Evolutionary conservation across 2,113 vertebrate genomes (phyloP).

Genomic region (Myiagra hebetior): DNA sequence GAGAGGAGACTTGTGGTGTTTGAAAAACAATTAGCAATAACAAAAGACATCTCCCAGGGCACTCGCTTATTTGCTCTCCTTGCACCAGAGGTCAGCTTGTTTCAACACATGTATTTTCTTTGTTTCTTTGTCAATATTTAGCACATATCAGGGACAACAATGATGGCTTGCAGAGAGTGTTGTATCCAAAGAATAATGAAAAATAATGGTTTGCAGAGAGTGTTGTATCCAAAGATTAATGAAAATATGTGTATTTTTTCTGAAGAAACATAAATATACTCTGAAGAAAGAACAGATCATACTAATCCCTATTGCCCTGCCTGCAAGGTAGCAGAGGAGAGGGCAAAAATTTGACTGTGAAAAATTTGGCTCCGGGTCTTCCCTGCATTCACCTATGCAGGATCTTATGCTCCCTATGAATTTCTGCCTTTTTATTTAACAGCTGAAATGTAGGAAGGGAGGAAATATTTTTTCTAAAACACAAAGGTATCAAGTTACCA

Average conservation of each 20-base stretch:
- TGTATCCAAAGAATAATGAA: neutral
- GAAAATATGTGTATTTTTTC: neutral
- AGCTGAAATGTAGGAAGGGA: neutral
- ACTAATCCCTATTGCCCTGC: neutral
- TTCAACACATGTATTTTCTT: accelerated
- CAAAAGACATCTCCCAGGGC: neutral
- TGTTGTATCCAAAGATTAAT: neutral
- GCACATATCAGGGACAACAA: neutral
- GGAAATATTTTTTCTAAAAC: neutral
- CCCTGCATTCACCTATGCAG: neutral
- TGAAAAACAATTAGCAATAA: neutral
- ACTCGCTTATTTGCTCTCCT: neutral
- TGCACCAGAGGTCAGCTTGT: neutral
- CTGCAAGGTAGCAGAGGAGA: neutral
- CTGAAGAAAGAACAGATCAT: neutral
- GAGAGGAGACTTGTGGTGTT: neutral
- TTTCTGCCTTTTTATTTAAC: neutral
- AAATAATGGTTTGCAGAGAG: neutral
- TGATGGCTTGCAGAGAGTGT: neutral
- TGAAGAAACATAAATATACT: neutral
- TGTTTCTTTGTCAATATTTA: neutral
- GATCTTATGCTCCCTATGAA: neutral
- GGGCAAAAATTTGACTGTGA: neutral
- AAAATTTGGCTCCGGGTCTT: accelerated
- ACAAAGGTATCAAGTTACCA: neutral